phyloP scores from a whole-genome alignment of 2,113 vertebrate genomes.

The Brachypteracias leptosomus region DNA sequence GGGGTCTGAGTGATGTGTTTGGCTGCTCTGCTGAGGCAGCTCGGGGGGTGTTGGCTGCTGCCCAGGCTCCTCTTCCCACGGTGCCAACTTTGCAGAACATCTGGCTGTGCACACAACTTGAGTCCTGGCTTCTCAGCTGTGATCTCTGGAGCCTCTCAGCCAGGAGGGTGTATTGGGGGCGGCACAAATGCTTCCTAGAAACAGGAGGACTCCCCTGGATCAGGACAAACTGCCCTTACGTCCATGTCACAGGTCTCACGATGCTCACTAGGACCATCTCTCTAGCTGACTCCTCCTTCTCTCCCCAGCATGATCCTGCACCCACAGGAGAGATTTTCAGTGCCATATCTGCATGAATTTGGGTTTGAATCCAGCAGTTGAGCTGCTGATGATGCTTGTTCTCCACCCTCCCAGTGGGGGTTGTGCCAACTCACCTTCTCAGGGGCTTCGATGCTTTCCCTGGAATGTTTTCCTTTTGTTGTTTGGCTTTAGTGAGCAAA shows the following conservation, averaged over 20 bases:
- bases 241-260: rapidly evolving
- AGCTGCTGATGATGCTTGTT: background rate
- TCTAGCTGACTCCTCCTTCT: background rate
- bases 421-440: background rate
- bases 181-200: background rate
- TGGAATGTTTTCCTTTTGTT: background rate
- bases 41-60: background rate
- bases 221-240: rapidly evolving
- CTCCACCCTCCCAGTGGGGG: background rate
- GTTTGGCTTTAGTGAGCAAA: background rate
- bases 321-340: background rate
- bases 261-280: rapidly evolving
- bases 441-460: background rate
- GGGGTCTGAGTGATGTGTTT: background rate
- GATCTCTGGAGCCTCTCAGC: background rate
- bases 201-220: background rate
- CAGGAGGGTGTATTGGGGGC: background rate
- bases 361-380: background rate
- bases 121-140: background rate
- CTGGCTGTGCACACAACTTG: rapidly evolving
- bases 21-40: background rate
- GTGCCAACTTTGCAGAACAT: background rate
- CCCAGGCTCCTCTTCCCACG: background rate
- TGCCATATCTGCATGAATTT: background rate
- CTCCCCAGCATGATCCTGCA: rapidly evolving